Evolutionary conservation across 1,140 invertebrate species (phyloP).

Genomic region (Drusus annulatus): DNA sequence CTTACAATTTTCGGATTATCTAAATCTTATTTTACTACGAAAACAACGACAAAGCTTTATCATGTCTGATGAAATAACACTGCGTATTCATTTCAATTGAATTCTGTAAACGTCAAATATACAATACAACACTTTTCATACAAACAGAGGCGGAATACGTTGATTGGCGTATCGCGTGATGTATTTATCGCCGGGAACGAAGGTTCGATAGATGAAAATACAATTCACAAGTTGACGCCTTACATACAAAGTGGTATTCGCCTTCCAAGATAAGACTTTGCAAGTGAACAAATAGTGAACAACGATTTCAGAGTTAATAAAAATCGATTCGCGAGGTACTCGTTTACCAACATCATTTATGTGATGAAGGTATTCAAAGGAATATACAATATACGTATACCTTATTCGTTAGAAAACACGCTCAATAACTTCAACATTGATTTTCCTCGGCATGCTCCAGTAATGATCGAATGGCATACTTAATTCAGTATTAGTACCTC

Average conservation of each 20-base stretch:
- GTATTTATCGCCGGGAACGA: neutral
- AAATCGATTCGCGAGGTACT: slow-evolving; percentile 20
- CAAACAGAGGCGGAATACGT: no score
- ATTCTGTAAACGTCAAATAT: no score
- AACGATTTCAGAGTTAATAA: neutral
- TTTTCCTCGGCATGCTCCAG: slow-evolving; percentile 5
- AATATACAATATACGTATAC: neutral
- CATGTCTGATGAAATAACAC: no score
- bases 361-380: slow-evolving; percentile 22
- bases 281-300: slow-evolving; percentile 16
- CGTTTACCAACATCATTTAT: neutral
- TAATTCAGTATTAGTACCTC: neutral
- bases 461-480: slow-evolving; percentile 4
- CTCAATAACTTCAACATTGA: slow-evolving; percentile 29
- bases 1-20: no score
- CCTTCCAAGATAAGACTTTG: neutral
- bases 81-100: no score
- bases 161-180: slow-evolving; percentile 28
- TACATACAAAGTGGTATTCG: neutral
- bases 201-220: slow-evolving; percentile 10
- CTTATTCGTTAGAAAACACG: slow-evolving; percentile 18
- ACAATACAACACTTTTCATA: no score
- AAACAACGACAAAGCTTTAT: no score
- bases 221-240: slow-evolving; percentile 22
- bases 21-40: no score